phyloP scores from a whole-genome alignment of 2,113 vertebrate genomes.

The Chaetodon auriga region DNA sequence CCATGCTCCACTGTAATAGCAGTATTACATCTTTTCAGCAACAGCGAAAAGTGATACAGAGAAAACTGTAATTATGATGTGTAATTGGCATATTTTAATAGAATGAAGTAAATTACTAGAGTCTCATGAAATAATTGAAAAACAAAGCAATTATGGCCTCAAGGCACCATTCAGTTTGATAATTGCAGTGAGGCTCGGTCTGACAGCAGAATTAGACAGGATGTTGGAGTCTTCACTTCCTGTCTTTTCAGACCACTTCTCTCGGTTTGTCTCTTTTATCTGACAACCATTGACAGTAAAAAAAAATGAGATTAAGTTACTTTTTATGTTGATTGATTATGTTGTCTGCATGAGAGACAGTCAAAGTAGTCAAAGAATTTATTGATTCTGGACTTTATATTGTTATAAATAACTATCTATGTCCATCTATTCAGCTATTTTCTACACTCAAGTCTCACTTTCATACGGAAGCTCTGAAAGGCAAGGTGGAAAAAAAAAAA shows the following conservation, averaged over 20 bases:
- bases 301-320: conserved; percentile 11
- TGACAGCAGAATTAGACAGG: conserved; percentile 81
- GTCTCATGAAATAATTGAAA: conserved; percentile 86
- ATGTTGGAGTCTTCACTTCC: conserved; percentile 68
- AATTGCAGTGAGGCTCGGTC: conserved; percentile 80
- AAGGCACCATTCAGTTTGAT: conserved; percentile 80
- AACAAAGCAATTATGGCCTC: conserved; percentile 85
- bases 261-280: conserved; percentile 42
- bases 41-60: conserved; percentile 81
- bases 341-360: conserved; percentile 6
- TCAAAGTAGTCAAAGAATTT: conserved; percentile 4
- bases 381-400: conserved; percentile 14
- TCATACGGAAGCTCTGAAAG: too few relatives aligned
- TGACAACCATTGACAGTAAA: conserved; percentile 7
- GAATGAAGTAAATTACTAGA: conserved; percentile 86
- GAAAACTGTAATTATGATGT: conserved; percentile 87
- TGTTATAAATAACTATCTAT: conserved; percentile 18
- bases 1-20: conserved; percentile 71
- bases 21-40: conserved; percentile 80
- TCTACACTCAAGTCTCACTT: not conserved
- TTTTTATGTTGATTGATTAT: conserved; percentile 17
- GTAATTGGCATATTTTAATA: conserved; percentile 86
- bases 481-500: too few relatives aligned
- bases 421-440: not conserved
- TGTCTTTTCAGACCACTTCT: conserved; percentile 60